Conservation (phyloP, 2,113 vertebrate genomes). For the Chloropsis cyanopogon region DNA sequence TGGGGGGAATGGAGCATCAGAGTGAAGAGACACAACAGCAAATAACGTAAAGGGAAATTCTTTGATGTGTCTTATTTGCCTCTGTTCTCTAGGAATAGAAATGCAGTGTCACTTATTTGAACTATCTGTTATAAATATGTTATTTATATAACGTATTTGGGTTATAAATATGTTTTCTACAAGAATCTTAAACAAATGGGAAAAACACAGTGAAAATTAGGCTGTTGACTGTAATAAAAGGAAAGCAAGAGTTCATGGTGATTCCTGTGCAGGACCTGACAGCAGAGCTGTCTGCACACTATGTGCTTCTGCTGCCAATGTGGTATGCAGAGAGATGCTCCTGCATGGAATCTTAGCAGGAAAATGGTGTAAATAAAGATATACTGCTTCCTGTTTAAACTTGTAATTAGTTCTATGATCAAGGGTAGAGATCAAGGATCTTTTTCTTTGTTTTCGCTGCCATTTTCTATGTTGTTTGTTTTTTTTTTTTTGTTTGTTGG, state of each 20-base stretch:
- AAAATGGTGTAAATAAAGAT: neutral
- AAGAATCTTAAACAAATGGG: neutral
- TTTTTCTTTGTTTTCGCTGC: neutral
- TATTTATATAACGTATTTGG: neutral
- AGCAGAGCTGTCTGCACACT: neutral
- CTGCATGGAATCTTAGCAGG: neutral
- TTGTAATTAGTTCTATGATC: neutral
- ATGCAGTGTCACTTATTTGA: neutral
- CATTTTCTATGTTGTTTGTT: rapidly evolving
- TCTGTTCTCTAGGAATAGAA: neutral
- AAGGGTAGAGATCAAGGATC: neutral
- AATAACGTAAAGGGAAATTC: neutral
- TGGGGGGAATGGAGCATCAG: neutral
- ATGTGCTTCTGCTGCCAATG: neutral
- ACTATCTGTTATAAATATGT: neutral
- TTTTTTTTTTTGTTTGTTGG: neutral
- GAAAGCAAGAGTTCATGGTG: neutral
- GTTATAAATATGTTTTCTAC: neutral
- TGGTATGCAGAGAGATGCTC: neutral
- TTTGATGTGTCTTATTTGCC: neutral
- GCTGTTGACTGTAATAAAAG: neutral
- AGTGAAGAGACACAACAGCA: neutral
- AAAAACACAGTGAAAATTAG: neutral
- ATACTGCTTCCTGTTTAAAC: neutral
- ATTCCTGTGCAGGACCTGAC: neutral